These are phyloP conservation scores for Machimus atricapillus DNA, from an alignment of 2,888 invertebrate species.

Conservation along the genomic window DNA sequence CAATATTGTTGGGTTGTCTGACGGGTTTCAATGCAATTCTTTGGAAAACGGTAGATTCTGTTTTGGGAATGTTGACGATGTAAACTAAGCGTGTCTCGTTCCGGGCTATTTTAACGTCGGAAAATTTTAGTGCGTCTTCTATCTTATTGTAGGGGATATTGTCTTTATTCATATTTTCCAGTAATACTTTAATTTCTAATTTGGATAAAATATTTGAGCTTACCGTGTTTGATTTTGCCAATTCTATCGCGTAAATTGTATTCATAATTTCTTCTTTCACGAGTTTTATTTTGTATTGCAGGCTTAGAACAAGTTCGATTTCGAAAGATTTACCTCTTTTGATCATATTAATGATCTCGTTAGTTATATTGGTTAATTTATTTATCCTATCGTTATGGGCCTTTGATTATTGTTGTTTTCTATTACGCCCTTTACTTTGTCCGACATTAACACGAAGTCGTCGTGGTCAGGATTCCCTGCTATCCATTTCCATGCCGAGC, in stretches of 20 bases:
- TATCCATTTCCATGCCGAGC: constrained; percentile 31
- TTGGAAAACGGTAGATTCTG: neutral
- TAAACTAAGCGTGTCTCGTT: neutral
- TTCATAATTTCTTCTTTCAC: constrained; percentile 19
- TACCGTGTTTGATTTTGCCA: neutral
- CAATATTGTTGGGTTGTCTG: neutral
- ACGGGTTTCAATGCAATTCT: neutral
- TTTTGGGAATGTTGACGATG: neutral
- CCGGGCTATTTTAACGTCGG: constrained; percentile 35
- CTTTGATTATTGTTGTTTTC: constrained; percentile 20
- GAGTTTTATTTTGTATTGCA: constrained; percentile 12
- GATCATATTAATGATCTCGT: neutral
- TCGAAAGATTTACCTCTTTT: neutral
- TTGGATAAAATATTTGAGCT: constrained; percentile 3
- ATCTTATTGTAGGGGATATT: constrained; percentile 30
- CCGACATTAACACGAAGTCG: constrained; percentile 4
- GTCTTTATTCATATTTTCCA: neutral
- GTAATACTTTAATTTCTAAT: neutral
- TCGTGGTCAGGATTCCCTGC: neutral
- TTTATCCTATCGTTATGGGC: neutral
- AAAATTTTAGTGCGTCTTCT: constrained; percentile 40
- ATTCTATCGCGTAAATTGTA: neutral
- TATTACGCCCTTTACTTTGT: constrained; percentile 1
- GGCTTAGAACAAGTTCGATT: neutral
- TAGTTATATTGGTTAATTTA: neutral